Conservation (phyloP, 2,113 vertebrate species). For the Amazona vittata region DNA sequence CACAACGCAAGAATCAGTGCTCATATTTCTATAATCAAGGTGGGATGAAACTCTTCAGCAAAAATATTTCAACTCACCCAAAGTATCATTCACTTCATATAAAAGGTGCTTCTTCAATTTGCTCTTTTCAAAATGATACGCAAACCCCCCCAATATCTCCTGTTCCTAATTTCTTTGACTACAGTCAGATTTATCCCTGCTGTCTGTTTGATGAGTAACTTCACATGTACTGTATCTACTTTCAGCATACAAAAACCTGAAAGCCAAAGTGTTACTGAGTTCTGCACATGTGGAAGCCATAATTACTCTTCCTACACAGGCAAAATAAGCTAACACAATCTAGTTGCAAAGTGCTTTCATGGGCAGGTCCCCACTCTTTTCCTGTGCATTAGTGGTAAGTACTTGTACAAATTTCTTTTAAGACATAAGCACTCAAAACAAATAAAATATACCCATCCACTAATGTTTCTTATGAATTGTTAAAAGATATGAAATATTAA, state of each 20-base stretch:
- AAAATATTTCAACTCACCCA: not conserved
- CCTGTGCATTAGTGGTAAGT: not conserved
- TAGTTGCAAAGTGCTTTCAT: not conserved
- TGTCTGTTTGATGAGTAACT: not conserved
- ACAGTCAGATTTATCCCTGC: not conserved
- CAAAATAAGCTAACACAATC: not conserved
- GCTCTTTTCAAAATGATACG: not conserved
- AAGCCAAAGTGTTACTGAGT: not conserved
- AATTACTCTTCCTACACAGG: not conserved
- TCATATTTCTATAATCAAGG: not conserved
- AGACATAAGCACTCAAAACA: not conserved
- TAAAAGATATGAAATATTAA: not conserved
- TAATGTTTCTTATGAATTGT: not conserved
- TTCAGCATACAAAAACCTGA: not conserved
- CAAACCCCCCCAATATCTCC: accelerated
- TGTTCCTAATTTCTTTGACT: not conserved
- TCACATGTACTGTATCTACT: not conserved
- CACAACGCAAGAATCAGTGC: not conserved
- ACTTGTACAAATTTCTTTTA: not conserved
- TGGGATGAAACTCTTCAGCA: not conserved
- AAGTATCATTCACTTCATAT: not conserved
- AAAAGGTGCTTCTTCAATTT: not conserved
- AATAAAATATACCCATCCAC: not conserved
- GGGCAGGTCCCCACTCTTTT: not conserved
- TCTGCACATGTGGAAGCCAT: not conserved